A percentile compares a stretch with the other conserved stretches of the same genome.
Evolutionary conservation across 2,113 vertebrate genomes (phyloP).

Genomic region (Pristiophorus japonicus): DNA sequence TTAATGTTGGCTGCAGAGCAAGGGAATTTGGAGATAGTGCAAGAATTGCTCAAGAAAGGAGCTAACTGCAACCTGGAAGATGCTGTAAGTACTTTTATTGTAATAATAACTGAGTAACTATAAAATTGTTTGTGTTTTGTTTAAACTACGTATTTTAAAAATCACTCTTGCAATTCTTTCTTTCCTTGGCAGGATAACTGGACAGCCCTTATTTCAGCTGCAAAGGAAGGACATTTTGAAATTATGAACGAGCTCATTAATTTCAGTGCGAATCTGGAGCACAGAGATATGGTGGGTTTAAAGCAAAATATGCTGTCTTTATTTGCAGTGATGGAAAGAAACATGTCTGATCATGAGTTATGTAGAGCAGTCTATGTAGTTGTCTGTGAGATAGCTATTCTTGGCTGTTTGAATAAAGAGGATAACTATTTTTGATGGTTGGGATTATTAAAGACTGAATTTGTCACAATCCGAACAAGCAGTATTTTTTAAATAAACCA

Average conservation of each 20-base stretch:
- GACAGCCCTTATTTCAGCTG: constrained; percentile 90
- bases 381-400: not conserved
- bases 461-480: not conserved
- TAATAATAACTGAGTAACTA: not conserved
- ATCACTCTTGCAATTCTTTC: not conserved
- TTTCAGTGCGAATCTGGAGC: constrained; percentile 77
- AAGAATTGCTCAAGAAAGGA: constrained; percentile 85
- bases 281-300: constrained; percentile 82
- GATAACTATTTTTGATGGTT: not conserved
- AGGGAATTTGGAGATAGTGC: constrained; percentile 86
- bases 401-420: not conserved
- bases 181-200: constrained; percentile 78
- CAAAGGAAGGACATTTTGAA: constrained; percentile 84
- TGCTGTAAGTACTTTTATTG: constrained; percentile 59
- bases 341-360: not conserved
- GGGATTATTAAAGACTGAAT: not conserved
- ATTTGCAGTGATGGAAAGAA: not conserved
- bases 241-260: constrained; percentile 79
- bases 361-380: not conserved
- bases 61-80: constrained; percentile 91
- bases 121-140: not conserved
- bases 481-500: not conserved
- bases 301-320: not conserved
- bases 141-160: constrained; percentile 8
- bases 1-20: constrained; percentile 92